Conservation (phyloP, 2,888 invertebrate species). For the Allygus modestus region DNA sequence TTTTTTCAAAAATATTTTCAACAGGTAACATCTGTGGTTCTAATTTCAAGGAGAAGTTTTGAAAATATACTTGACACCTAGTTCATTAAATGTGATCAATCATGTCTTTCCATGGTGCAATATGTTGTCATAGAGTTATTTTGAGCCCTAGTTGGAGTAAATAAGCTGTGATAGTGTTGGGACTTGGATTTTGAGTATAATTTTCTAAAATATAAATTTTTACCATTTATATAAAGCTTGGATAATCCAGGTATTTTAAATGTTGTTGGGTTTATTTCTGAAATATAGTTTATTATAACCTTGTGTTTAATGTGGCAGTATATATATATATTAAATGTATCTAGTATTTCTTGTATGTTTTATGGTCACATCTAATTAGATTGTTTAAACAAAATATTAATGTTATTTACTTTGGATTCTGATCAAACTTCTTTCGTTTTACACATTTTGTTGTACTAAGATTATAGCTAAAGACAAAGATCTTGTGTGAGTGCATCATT, state of each 20-base stretch:
- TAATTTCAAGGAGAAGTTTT: not conserved
- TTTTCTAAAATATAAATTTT: constrained; percentile 28
- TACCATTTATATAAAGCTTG: constrained; percentile 20
- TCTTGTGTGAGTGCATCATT: no score
- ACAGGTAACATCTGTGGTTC: not conserved
- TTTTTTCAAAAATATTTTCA: not conserved
- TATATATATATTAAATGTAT: not conserved
- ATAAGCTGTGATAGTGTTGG: constrained; percentile 25
- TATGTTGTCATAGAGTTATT: constrained; percentile 13
- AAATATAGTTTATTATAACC: constrained; percentile 18
- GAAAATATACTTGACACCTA: not conserved
- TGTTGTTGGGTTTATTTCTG: constrained; percentile 33
- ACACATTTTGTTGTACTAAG: not conserved
- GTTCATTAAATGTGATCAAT: constrained; percentile 1
- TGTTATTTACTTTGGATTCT: not conserved
- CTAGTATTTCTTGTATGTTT: not conserved
- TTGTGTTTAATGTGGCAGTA: constrained; percentile 31
- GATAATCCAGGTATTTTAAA: constrained; percentile 7
- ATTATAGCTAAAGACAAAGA: no score
- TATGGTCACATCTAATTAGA: not conserved
- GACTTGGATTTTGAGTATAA: constrained; percentile 31
- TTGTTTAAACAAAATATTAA: not conserved
- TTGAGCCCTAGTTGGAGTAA: not conserved
- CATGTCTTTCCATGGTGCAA: constrained; percentile 46
- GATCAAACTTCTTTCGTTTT: not conserved